Conservation (phyloP, 2,113 vertebrate species). For the Uropsilus gracilis region DNA sequence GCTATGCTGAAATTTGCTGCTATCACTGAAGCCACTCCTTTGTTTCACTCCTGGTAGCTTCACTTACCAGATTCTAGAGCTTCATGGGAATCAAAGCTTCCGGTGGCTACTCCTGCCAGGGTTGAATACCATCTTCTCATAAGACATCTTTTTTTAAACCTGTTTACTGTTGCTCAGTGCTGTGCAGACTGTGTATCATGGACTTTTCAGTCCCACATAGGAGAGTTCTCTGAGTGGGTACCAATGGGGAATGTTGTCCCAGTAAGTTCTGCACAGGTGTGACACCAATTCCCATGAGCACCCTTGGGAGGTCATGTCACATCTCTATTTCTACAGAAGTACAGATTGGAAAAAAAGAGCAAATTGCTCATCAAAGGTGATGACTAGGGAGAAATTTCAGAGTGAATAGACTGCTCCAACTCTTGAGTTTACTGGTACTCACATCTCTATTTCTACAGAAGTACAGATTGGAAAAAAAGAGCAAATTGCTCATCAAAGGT, state of each 20-base stretch:
- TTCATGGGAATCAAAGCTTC: not conserved
- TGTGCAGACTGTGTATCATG: not conserved
- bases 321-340: not conserved
- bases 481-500: too few species aligned
- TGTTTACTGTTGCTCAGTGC: too few species aligned
- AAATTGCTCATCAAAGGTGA: not conserved
- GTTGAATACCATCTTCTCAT: too few species aligned
- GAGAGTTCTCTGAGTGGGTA: not conserved
- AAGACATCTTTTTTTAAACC: too few species aligned
- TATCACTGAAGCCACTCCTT: not conserved
- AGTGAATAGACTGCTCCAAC: not conserved
- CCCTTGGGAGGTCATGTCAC: not conserved
- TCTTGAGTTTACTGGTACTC: too few species aligned
- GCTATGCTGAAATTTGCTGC: not conserved
- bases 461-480: too few species aligned
- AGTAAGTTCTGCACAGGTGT: not conserved
- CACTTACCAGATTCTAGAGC: not conserved
- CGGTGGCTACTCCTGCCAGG: too few species aligned
- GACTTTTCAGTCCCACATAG: not conserved
- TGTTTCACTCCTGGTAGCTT: not conserved
- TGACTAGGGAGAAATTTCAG: not conserved
- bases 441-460: too few species aligned
- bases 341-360: not conserved
- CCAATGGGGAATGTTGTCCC: not conserved
- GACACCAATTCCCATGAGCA: not conserved